Conservation (phyloP, 23 tunicate genomes). For the Pegea sp. region DNA sequence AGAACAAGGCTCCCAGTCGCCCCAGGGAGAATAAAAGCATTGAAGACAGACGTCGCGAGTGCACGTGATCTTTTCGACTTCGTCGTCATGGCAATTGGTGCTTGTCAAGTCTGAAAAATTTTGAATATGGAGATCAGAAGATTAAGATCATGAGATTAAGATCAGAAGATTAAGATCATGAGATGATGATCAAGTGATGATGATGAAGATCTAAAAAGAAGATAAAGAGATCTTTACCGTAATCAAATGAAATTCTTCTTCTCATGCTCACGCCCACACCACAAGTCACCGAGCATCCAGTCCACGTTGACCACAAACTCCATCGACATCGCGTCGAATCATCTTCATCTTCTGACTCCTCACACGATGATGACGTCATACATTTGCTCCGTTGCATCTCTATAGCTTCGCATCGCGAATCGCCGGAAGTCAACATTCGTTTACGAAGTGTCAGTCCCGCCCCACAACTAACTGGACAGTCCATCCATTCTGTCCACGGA, state of each 20-base stretch:
- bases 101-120: background rate
- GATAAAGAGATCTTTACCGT: conserved; percentile 3
- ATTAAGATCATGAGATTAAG: too few species aligned
- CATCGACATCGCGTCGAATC: conserved; percentile 11
- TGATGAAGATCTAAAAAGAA: background rate
- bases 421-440: conserved; percentile 1
- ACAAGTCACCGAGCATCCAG: conserved; percentile 59
- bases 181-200: background rate
- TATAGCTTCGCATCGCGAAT: conserved; percentile 18
- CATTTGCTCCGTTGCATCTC: conserved; percentile 70
- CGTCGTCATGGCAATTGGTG: background rate
- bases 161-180: background rate
- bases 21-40: conserved; percentile 42
- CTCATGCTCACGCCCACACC: conserved; percentile 42
- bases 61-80: conserved; percentile 9
- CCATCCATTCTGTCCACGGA: conserved; percentile 76
- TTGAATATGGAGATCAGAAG: background rate
- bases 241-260: conserved; percentile 36
- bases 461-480: conserved; percentile 68
- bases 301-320: conserved; percentile 69
- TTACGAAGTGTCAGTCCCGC: conserved; percentile 63
- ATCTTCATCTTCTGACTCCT: conserved; percentile 1
- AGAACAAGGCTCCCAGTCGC: conserved; percentile 88
- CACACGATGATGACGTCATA: conserved; percentile 73
- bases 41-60: conserved; percentile 15